Evolutionary conservation across 2,888 invertebrate species (phyloP), one percentile per base, ranked within the genome.

Genomic region (Ormyrus pomaceus): DNA sequence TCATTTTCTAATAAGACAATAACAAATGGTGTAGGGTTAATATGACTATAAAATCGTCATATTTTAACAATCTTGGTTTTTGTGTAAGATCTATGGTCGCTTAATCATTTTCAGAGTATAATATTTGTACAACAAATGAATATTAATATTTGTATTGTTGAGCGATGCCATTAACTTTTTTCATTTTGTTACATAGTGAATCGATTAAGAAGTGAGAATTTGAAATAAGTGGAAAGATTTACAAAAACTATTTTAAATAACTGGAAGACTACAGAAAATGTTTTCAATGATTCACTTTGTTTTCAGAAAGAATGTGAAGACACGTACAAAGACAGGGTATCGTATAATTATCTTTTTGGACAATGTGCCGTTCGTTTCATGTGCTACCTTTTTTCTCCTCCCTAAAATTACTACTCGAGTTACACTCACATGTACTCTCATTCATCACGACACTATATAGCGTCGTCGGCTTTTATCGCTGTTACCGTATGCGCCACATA

Each of bases 261-360:
- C 61, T 70, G 70, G 34, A 70, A 81, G 75, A 81, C 34, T 75
- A 62, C 64, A 76, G 62, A 76, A 72, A 62, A 77, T 77, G 77
- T 76, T 87, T 86, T 89, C 89, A 90, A 88, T 87, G 83, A 86
- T 89, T 87, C 86, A 89, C 88, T 90, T 90, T 90, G 92, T 94
- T 95, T 94, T 93, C 95, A 95, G 95, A 95, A 94, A 94, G 94
- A 95, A 94, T 95, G 95, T 93, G 95, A 95, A 93, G 95, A 95
- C 93, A 93, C 94, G 93, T 95, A 94, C 95, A 95, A 95, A 94
- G 94, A 94, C 92, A 95, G 95, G 95, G 95, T 95, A 95, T 93
- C 91, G 93, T 93, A 93, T 93, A 87, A 88, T 89, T 89, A 89
- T 89, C 86, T 90, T 89, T 89, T 89, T 90, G 89, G 88, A 89